Evolutionary conservation across 2,113 vertebrate genomes (phyloP), one percentile per base, ranked within the genome.

Genomic region (Equus quagga): DNA sequence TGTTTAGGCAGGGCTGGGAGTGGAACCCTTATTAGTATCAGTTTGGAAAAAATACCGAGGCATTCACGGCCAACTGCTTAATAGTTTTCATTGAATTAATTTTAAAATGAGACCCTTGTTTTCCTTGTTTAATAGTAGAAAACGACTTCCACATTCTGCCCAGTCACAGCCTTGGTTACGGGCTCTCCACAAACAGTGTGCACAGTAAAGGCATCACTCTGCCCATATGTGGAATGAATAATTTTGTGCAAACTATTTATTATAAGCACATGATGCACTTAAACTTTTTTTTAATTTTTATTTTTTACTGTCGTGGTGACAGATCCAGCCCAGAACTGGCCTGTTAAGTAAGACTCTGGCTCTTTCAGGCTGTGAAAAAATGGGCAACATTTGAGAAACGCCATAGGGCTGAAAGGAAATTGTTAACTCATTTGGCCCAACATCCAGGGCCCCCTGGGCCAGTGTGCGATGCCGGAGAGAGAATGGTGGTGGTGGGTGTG

Each of bases 61-160:
- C 96, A 92, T 98, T 98, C 96, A 93, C 97, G 58, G 98, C 98
- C 98, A 98, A 97, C 97, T 98, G 93, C 97, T 99, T 99, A 98
- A 98, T 98, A 98, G 97, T 98, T 98, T 98, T 99, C 98, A 98
- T 97, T 98, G 98, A 98, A 98, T 99, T 98, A 98, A 98, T 99
- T 99, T 98, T 96, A 98, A 99, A 99, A 98, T 75, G 70, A 98
- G 97, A 98, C 98, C 98, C 97, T 98, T 98, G 98, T 98, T 99
- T 98, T 97, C 98, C 98, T 98, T 98, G 98, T 98, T 99, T 98
- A 98, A 98, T 98, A 97, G 98, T 98, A 98, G 97, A 98, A 98
- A 98, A 98, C 81, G 6, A 98, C 98, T 98, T 99, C 98, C 98
- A 99, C 98, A 98, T 98, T 98, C 98, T 98, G 98, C 97, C 96